These are phyloP conservation scores for Varanus salvator DNA, from an alignment of 2,113 vertebrate genomes.

Conservation along the genomic window DNA sequence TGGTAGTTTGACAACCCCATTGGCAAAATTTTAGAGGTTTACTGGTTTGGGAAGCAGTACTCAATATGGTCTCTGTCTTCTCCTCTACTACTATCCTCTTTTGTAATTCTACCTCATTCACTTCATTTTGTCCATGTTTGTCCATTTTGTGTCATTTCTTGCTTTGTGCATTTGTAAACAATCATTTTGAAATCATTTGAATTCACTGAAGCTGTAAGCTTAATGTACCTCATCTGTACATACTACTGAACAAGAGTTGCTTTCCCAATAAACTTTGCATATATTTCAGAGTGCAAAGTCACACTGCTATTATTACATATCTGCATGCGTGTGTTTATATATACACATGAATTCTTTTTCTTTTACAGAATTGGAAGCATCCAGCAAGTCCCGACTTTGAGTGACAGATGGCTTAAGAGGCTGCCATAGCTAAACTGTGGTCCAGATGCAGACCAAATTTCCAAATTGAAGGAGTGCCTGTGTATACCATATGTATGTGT, in stretches of 20 bases:
- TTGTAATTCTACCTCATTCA: background rate
- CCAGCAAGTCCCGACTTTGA: conserved; percentile 56
- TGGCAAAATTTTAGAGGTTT: background rate
- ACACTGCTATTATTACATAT: conserved; percentile 5
- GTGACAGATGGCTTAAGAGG: conserved; percentile 27
- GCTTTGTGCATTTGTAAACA: background rate
- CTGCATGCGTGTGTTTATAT: background rate
- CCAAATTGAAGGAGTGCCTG: conserved; percentile 46
- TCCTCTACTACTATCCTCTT: too few relatives aligned
- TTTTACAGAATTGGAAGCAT: conserved; percentile 71
- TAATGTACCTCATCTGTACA: background rate
- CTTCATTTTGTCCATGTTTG: background rate
- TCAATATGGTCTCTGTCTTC: background rate
- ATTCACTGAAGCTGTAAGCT: conserved; percentile 27
- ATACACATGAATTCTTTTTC: conserved; percentile 41
- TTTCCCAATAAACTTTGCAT: background rate
- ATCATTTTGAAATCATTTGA: background rate
- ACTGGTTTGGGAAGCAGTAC: background rate
- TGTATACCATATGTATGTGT: conserved; percentile 34
- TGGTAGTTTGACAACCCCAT: background rate
- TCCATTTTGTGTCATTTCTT: background rate
- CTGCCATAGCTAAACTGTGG: conserved; percentile 42
- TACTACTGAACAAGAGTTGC: background rate
- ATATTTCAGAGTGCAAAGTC: background rate
- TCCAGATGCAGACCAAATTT: conserved; percentile 49